Evolutionary conservation across 2,113 vertebrate genomes (phyloP), one percentile per base, ranked within the genome.

Genomic region (Larimichthys crocea): DNA sequence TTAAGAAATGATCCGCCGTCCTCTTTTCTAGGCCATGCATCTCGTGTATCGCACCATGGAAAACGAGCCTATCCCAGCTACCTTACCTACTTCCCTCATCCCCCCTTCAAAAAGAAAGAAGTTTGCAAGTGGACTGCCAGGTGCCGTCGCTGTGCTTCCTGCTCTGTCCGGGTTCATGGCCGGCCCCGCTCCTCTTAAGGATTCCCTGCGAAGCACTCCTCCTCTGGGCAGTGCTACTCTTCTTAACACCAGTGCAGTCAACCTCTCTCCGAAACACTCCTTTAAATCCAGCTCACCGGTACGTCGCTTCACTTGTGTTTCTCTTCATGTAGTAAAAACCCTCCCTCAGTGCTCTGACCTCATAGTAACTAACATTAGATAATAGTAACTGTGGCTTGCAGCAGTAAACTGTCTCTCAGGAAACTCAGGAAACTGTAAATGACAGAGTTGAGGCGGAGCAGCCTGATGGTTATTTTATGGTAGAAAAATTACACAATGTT

Each of bases 41-140:
- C 94, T 99, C 85, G 98, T 99, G 72, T 99, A 99, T 87, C 96
- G 98, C 17, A 95, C 97, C 82, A 96, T 98, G 57, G 98, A 99
- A 91, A 98, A 97, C 74, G 98, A 99, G 89, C 95, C 96, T 0
- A 88, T 99, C 65, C 98, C 98, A 49, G 84, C 96, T 0, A 82
- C 91, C 16, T 90, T 99, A 72, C 97, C 97, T 0, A 20, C 94
- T 0, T 91, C 96, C 76, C 96, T 99, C 84, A 95, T 99, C 71
- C 98, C 98, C 0, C 97, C 96, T 3, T 96, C 96, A 22, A 99
- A 98, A 94, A 95, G 96, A 80, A 99, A 98, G 93, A 99, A 98
- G 90, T 80, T 75, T 0, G 88, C 96, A 0, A 77, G 78, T 0
- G 72, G 91, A 0, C 95, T 99, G 17, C 95, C 98, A 0, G 98